phyloP scores from a whole-genome alignment of 2,888 invertebrate species.

The Dasysyrphus tricinctus region DNA sequence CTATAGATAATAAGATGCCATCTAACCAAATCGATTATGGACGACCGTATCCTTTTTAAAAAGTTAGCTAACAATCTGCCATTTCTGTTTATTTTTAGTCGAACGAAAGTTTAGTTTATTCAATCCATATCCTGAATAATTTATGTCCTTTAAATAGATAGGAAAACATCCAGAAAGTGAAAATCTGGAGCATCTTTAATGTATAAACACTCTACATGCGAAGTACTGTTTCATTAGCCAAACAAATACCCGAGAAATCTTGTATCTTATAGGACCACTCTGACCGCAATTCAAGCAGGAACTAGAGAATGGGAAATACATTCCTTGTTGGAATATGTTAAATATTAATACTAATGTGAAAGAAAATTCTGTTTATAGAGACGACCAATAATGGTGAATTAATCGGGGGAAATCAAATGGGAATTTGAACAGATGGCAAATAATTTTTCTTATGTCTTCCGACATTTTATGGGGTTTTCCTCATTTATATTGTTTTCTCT shows the following conservation, averaged over 20 bases:
- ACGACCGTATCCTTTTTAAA: background rate
- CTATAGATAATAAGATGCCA: background rate
- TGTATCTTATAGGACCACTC: background rate
- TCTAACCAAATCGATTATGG: background rate
- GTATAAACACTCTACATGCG: background rate
- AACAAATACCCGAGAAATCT: slow-evolving; percentile 8
- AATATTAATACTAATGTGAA: slow-evolving; percentile 23
- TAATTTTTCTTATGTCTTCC: background rate
- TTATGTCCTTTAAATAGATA: background rate
- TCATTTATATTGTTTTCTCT: background rate
- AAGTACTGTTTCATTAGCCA: slow-evolving; percentile 28
- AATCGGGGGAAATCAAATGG: background rate
- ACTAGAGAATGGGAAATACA: background rate
- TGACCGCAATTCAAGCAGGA: background rate
- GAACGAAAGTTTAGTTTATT: background rate
- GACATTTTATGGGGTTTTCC: background rate
- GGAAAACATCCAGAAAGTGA: background rate
- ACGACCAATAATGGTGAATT: slow-evolving; percentile 1
- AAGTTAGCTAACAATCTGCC: background rate
- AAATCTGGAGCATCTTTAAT: no score
- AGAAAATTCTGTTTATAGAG: background rate
- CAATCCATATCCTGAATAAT: background rate
- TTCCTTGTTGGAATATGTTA: background rate
- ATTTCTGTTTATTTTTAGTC: background rate
- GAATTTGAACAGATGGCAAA: background rate